phyloP scores from a whole-genome alignment of 2,888 invertebrate species.

The Drosophila macrothrix region DNA sequence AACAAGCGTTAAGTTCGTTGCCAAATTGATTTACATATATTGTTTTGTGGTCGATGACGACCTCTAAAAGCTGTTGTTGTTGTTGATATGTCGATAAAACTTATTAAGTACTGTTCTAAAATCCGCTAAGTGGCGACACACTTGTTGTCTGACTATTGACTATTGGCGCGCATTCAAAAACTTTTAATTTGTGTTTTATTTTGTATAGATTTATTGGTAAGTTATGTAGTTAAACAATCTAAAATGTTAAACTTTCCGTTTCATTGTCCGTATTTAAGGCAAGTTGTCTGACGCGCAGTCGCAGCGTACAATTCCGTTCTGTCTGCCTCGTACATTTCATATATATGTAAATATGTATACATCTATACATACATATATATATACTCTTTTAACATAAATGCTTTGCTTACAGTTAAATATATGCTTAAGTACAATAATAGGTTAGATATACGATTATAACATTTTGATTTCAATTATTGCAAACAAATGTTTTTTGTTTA shows the following conservation, averaged over 20 bases:
- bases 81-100: background rate
- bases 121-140: background rate
- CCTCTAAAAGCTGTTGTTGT: background rate
- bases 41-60: background rate
- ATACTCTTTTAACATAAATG: slow-evolving; percentile 66
- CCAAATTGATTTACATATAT: background rate
- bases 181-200: background rate
- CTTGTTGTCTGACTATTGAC: background rate
- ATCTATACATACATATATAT: slow-evolving; percentile 4
- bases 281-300: slow-evolving; percentile 64
- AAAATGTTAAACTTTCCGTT: slow-evolving; percentile 72
- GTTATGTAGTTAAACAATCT: slow-evolving; percentile 73
- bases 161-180: background rate
- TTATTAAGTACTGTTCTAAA: background rate
- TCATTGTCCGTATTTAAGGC: slow-evolving; percentile 83
- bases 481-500: slow-evolving; percentile 38
- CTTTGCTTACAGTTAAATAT: slow-evolving; percentile 64
- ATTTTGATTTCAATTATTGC: slow-evolving; percentile 67
- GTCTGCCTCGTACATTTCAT: slow-evolving; percentile 57
- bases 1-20: background rate
- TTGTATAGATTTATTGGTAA: slow-evolving; percentile 69
- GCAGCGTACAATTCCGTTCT: slow-evolving; percentile 34
- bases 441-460: slow-evolving; percentile 51
- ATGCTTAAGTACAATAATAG: slow-evolving; percentile 42
- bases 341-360: slow-evolving; percentile 44